Conservation (phyloP, 2,888 invertebrate species). For the Polydrusus pterygomalis region DNA sequence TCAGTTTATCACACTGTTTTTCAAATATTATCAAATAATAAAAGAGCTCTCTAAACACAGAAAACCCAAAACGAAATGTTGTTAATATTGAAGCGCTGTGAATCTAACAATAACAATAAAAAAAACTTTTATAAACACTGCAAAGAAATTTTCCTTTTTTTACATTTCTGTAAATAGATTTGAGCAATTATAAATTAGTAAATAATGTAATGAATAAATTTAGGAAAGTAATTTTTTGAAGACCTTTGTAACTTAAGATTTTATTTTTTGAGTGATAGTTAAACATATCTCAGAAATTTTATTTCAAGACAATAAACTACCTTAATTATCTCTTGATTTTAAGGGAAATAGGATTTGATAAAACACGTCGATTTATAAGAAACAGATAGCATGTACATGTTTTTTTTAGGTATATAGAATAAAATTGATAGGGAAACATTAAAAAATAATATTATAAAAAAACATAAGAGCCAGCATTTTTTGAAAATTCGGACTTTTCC, state of each 20-base stretch:
- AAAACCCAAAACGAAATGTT: not conserved
- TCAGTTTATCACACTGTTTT: not conserved
- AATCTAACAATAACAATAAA: conserved; percentile 18
- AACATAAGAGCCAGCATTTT: too few species aligned
- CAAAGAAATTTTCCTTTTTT: not conserved
- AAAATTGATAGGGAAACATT: too few species aligned
- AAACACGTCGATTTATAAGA: too few species aligned
- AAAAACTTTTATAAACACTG: not conserved
- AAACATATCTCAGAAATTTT: too few species aligned
- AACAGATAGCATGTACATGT: too few species aligned
- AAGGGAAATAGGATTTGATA: too few species aligned
- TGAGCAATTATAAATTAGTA: not conserved
- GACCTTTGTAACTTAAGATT: not conserved
- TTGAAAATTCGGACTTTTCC: too few species aligned
- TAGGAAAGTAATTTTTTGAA: not conserved
- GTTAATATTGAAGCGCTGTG: conserved; percentile 11
- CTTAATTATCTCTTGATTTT: too few species aligned
- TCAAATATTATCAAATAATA: not conserved
- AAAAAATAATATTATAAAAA: too few species aligned
- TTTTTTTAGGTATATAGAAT: too few species aligned
- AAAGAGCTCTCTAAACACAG: conserved; percentile 5
- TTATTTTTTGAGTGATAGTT: not conserved
- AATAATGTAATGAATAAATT: conserved; percentile 6
- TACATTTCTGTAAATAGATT: conserved; percentile 23
- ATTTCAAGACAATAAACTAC: too few species aligned